phyloP scores from a whole-genome alignment of 2,888 invertebrate genomes.

The Cryptocheilus praepositus region DNA sequence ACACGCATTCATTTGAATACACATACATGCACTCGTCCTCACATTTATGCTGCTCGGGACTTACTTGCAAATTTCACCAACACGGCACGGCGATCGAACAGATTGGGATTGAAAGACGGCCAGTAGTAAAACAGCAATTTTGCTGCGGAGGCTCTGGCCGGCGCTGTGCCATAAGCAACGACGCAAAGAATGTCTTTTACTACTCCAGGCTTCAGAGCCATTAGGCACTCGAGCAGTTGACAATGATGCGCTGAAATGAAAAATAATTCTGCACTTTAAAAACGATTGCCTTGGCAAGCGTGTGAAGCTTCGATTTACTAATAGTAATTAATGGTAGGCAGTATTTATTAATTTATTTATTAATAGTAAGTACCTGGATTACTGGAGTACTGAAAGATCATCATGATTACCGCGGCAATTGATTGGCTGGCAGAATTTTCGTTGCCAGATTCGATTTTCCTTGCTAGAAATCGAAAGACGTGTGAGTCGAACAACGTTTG shows the following conservation, averaged over 20 bases:
- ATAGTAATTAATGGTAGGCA: too few species aligned
- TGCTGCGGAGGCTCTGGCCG: slow-evolving; percentile 95
- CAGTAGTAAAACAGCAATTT: slow-evolving; percentile 99
- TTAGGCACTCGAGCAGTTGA: slow-evolving; percentile 95
- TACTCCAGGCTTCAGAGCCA: slow-evolving; percentile 93
- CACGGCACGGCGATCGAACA: slow-evolving; percentile 91
- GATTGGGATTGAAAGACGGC: slow-evolving; percentile 97
- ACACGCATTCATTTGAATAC: too few species aligned
- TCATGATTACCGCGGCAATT: slow-evolving; percentile 95
- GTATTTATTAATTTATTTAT: too few species aligned
- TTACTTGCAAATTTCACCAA: slow-evolving; percentile 91
- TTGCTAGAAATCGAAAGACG: slow-evolving; percentile 80
- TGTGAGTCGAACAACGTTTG: too few species aligned
- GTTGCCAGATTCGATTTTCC: slow-evolving; percentile 83
- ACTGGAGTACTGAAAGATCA: slow-evolving; percentile 96
- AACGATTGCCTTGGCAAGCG: background rate
- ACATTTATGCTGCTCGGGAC: slow-evolving; percentile 7
- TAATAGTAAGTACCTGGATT: slow-evolving; percentile 87
- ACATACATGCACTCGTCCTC: too few species aligned
- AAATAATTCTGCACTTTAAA: slow-evolving; percentile 1
- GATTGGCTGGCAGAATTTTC: slow-evolving; percentile 90
- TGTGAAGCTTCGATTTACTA: too few species aligned
- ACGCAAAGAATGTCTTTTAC: slow-evolving; percentile 96
- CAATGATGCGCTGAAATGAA: slow-evolving; percentile 89
- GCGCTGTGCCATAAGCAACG: slow-evolving; percentile 96